Conservation (phyloP, 2,888 invertebrate genomes). For the Tupiocoris notatus region DNA sequence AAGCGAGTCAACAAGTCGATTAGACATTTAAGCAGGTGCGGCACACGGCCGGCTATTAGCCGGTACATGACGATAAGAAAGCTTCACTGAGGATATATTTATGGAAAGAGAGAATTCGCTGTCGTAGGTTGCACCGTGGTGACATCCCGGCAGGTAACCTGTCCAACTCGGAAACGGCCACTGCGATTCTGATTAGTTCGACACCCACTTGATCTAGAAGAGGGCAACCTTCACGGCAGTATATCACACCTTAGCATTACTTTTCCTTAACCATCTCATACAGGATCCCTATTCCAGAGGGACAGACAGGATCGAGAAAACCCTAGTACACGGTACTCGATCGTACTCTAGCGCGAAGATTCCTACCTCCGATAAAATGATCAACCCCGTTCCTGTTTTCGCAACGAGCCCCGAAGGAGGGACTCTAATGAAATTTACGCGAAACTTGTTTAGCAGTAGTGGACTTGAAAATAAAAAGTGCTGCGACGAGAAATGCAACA, state of each 20-base stretch:
- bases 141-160: conserved; percentile 25
- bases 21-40: conserved; percentile 1
- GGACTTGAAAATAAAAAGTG: conserved; percentile 14
- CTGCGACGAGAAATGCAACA: conserved; percentile 32
- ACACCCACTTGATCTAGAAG: conserved; percentile 39
- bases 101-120: not conserved
- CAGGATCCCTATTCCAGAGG: not conserved
- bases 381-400: conserved; percentile 35
- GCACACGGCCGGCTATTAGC: conserved; percentile 11
- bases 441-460: conserved; percentile 32
- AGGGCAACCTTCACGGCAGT: conserved; percentile 5
- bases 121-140: conserved; percentile 9
- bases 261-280: not conserved
- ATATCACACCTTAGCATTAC: conserved; percentile 29
- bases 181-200: conserved; percentile 28
- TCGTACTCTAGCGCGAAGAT: not conserved
- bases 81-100: not conserved
- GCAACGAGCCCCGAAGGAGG: not conserved
- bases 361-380: conserved; percentile 30
- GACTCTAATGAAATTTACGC: conserved; percentile 35
- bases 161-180: not conserved
- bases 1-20: not conserved
- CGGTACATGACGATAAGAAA: not conserved
- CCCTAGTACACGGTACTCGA: not conserved
- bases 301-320: not conserved